Evolutionary conservation across 2,113 vertebrate species (phyloP).

Genomic region (Colossoma macropomum): DNA sequence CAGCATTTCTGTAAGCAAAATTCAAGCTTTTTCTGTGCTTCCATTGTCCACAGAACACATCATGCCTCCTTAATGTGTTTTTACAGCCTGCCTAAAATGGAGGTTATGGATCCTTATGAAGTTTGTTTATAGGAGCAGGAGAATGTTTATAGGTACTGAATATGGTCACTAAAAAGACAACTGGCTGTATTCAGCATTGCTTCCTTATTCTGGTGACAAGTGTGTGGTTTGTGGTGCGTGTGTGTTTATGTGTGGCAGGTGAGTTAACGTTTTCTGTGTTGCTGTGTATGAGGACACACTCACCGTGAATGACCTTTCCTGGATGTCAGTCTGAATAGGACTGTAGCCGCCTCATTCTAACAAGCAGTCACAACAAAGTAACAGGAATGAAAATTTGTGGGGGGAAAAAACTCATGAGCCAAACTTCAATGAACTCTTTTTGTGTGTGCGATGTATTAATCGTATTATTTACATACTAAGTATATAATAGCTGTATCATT

Average conservation of each 20-base stretch:
- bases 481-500: no score
- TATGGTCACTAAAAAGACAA: no score
- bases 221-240: not conserved
- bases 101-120: not conserved
- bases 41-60: no score
- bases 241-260: slow-evolving; percentile 21
- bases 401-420: not conserved
- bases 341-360: not conserved
- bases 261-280: not conserved
- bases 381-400: not conserved
- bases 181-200: not conserved
- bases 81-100: no score
- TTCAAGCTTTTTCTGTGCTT: no score
- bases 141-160: no score
- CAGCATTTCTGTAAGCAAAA: no score
- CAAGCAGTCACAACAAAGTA: not conserved
- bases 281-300: not conserved
- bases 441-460: no score
- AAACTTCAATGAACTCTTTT: no score
- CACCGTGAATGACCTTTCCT: slow-evolving; percentile 41
- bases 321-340: slow-evolving; percentile 39
- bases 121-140: no score
- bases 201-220: not conserved
- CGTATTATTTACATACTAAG: no score
- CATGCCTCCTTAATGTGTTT: no score